Conservation (phyloP, 1,140 invertebrate genomes). For the Myzus persicae region DNA sequence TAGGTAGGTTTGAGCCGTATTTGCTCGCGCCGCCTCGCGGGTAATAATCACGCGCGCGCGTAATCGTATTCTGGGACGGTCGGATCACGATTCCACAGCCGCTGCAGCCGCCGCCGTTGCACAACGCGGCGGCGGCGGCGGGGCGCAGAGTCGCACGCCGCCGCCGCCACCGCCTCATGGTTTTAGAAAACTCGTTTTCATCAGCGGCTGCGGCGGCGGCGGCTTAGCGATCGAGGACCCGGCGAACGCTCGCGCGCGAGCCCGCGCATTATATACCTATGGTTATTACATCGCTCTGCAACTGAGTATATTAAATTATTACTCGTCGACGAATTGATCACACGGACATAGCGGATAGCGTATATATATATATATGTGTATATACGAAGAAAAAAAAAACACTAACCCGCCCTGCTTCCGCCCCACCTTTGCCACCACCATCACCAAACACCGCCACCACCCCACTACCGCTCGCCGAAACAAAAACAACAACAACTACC, state of each 20-base stretch:
- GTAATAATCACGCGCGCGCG: conserved; percentile 32
- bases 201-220: not conserved
- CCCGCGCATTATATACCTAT: not conserved
- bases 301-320: not conserved
- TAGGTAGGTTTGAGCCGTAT: not conserved
- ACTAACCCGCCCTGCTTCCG: not conserved
- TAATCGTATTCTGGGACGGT: conserved; percentile 52
- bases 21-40: not conserved
- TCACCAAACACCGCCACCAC: not conserved
- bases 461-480: not conserved
- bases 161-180: not conserved
- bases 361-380: not conserved
- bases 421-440: not conserved
- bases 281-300: not conserved
- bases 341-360: not conserved
- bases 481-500: conserved; percentile 38
- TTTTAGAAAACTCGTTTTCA: conserved; percentile 52
- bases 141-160: not conserved
- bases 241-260: not conserved
- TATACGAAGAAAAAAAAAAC: not conserved
- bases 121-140: not conserved
- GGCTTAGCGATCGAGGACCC: not conserved
- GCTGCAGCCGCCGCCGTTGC: not conserved
- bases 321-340: conserved; percentile 43
- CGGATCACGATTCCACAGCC: conserved; percentile 34